Base-by-base conservation (phyloP, 2,113 vertebrate genomes). In the Phylloscopus trochilus region DNA sequence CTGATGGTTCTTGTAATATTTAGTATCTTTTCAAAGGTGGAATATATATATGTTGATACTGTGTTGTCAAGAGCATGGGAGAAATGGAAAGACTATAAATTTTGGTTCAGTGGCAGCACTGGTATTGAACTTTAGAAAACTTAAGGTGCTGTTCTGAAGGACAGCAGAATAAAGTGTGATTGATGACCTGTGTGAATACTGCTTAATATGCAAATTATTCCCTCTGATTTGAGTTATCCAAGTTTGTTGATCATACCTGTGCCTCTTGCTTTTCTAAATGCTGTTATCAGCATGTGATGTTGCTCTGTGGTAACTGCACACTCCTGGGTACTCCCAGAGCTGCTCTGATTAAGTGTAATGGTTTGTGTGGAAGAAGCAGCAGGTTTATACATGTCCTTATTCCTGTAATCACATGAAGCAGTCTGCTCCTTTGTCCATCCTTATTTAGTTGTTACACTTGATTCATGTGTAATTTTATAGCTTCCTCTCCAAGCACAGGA, bases 241-340 rank as follows among this genome's bases (percentile, higher is more conserved):
- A 3, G 27, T 35, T 62, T 73, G 33, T 55, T 77, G 37, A 11
- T 28, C 2, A 3, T 64, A 27, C 28, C 3, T 2, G 19, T 14
- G 35, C 18, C 30, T 75, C 33, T 81, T 86, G 33, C 67, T 77
- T 94, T 83, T 31, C 37, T 55, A 26, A 81, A 9, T 2, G 24
- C 24, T 0, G 0, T 3, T 3, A 10, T 59, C 2, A 10, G 43
- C 30, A 67, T 66, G 27, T 49, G 35, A 3, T 56, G 19, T 27
- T 58, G 17, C 59, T 53, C 15, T 23, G 31, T 43, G 72, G 75
- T 59, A 63, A 5, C 37, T 15, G 11, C 11, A 7, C 22, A 0
- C 21, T 51, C 28, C n/a, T 21, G 52, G 68, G 1, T 70, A 15
- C 35, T 70, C 15, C 1, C 2, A 4, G 21, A 18, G 30, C 76